Percentiles rank a stretch among this genome's conserved stretches.
Conservation (phyloP, 1,140 invertebrate genomes). For the Tenebrio molitor region DNA sequence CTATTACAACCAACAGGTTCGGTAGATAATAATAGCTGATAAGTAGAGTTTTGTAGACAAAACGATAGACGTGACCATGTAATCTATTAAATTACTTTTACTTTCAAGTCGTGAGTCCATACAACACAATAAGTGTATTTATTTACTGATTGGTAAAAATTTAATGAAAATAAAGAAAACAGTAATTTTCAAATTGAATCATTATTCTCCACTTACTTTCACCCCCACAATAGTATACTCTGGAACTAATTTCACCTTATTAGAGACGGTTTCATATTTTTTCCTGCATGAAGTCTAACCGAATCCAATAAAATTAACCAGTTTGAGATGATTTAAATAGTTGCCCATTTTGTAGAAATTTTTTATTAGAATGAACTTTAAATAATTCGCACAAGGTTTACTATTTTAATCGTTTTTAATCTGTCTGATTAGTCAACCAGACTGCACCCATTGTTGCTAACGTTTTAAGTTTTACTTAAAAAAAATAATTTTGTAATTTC, state of each 20-base stretch:
- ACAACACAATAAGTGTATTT: constrained; percentile 8
- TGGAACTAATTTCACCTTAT: not conserved
- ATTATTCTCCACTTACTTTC: constrained; percentile 10
- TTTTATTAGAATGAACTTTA: not conserved
- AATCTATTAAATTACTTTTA: constrained; percentile 31
- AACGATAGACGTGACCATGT: constrained; percentile 7
- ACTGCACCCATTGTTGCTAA: constrained; percentile 13
- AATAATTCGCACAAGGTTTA: not conserved
- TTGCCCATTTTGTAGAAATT: no score
- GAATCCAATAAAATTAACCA: no score
- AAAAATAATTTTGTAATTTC: constrained; percentile 36
- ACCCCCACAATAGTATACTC: constrained; percentile 5
- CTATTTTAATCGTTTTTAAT: not conserved
- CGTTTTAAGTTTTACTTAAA: constrained; percentile 1
- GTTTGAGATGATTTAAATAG: no score
- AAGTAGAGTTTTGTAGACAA: constrained; percentile 7
- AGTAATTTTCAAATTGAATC: constrained; percentile 7
- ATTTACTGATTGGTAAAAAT: constrained; percentile 11
- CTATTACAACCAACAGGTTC: not conserved
- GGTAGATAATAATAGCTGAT: not conserved
- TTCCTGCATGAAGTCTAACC: no score
- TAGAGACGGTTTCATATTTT: not conserved
- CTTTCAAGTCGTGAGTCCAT: constrained; percentile 22
- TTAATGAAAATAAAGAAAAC: constrained; percentile 7
- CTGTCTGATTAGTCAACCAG: not conserved